Percentiles rank a stretch among this genome's conserved stretches.
These are phyloP conservation scores for Phymorhynchus buccinoides DNA, from an alignment of 1,140 invertebrate species.

Conservation along the genomic window DNA sequence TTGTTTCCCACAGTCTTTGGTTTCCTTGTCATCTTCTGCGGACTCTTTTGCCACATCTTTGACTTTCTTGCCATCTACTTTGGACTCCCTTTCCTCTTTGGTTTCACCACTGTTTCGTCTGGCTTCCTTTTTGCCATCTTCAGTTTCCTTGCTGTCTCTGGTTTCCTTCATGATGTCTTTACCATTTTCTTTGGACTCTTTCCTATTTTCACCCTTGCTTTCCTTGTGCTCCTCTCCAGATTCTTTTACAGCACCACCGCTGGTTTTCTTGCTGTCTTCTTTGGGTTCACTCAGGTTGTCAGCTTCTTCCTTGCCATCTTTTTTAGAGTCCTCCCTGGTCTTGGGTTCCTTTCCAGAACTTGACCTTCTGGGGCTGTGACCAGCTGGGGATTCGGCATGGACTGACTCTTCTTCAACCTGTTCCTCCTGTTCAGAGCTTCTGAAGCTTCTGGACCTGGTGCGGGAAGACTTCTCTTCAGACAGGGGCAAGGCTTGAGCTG, in stretches of 20 bases:
- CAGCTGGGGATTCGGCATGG: slow-evolving; percentile 15
- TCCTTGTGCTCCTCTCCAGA: too few relatives aligned
- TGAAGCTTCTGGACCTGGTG: background rate
- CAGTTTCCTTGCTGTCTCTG: background rate
- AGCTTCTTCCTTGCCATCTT: too few relatives aligned
- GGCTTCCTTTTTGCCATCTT: too few relatives aligned
- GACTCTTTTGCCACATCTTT: background rate
- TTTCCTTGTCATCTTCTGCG: background rate
- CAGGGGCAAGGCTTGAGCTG: background rate
- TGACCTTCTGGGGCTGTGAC: slow-evolving; percentile 17
- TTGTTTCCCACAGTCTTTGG: background rate
- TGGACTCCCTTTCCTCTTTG: too few relatives aligned
- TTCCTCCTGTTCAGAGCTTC: background rate
- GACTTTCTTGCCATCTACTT: background rate
- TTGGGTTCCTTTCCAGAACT: background rate
- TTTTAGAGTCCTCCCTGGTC: too few relatives aligned
- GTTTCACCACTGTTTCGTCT: too few relatives aligned
- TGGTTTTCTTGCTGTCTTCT: too few relatives aligned
- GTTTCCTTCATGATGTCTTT: background rate
- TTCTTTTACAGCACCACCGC: too few relatives aligned
- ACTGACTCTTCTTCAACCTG: background rate
- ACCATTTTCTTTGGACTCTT: too few relatives aligned
- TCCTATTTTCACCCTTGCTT: too few relatives aligned
- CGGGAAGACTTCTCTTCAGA: background rate
- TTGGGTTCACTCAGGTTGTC: too few relatives aligned